Percentiles rank a stretch among this genome's conserved stretches.
phyloP scores from a whole-genome alignment of 2,888 invertebrate genomes.

The Pseudoips prasinana region DNA sequence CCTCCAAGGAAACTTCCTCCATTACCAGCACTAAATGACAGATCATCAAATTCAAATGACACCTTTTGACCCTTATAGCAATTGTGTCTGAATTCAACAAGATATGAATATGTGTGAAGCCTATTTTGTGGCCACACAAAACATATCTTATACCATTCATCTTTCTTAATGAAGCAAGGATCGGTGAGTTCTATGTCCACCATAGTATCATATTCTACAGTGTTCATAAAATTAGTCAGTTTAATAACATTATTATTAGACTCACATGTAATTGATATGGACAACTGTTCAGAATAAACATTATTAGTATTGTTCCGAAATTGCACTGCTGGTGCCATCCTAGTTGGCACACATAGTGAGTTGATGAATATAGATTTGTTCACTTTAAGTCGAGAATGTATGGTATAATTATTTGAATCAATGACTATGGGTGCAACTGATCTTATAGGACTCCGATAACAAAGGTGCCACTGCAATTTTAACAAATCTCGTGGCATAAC shows the following conservation, averaged over 20 bases:
- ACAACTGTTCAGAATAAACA: conserved; percentile 66
- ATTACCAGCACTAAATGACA: conserved; percentile 43
- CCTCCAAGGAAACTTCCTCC: conserved; percentile 70
- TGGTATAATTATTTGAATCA: conserved; percentile 53
- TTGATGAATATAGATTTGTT: conserved; percentile 72
- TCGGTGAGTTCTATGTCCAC: conserved; percentile 65
- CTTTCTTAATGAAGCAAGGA: conserved; percentile 67
- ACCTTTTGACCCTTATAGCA: conserved; percentile 56
- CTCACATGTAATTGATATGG: conserved; percentile 58
- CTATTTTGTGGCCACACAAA: conserved; percentile 64
- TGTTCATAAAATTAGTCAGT: conserved; percentile 57
- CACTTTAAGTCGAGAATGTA: conserved; percentile 61
- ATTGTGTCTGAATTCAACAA: conserved; percentile 63
- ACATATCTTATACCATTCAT: conserved; percentile 68
- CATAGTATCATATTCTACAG: conserved; percentile 67
- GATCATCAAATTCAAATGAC: conserved; percentile 70
- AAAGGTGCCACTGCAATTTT: conserved; percentile 62
- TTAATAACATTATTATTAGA: conserved; percentile 58
- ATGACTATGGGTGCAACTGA: conserved; percentile 66
- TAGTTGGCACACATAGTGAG: conserved; percentile 67
- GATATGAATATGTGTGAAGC: conserved; percentile 57
- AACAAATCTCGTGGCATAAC: conserved; percentile 49
- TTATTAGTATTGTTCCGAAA: conserved; percentile 54
- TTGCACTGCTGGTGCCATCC: conserved; percentile 64
- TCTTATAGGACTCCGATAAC: conserved; percentile 62